Conservation (phyloP, 2,113 vertebrate species). For the Gracilinanus agilis region DNA sequence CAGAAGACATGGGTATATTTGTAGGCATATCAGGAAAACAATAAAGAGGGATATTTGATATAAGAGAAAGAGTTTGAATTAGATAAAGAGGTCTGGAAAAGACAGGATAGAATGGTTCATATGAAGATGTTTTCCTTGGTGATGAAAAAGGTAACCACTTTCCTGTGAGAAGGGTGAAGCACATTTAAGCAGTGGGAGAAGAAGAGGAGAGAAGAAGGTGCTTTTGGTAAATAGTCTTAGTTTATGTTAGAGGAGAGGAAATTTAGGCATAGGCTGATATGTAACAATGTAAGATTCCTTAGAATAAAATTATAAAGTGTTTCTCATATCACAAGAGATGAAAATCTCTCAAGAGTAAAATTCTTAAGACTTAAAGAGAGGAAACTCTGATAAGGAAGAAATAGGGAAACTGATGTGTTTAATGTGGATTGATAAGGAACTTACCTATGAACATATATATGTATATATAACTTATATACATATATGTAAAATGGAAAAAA, state of each 20-base stretch:
- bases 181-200: not conserved
- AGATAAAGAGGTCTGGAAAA: not conserved
- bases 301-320: not conserved
- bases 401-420: not conserved
- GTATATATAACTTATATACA: too few relatives aligned
- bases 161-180: not conserved
- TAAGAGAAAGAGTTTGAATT: not conserved
- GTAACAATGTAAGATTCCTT: not conserved
- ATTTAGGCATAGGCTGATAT: not conserved
- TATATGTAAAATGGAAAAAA: not conserved
- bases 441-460: not conserved
- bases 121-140: not conserved
- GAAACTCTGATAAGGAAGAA: not conserved
- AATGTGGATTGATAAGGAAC: not conserved
- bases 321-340: not conserved
- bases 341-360: not conserved
- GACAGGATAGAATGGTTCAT: not conserved
- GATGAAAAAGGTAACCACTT: not conserved
- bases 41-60: not conserved
- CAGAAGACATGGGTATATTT: not conserved
- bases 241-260: not conserved
- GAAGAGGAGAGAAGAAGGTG: not conserved
- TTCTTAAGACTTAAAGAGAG: not conserved
- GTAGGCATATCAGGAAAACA: not conserved
- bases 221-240: not conserved